Base-by-base conservation (phyloP, 2,113 vertebrate genomes). In the Dendrocopos noguchii region DNA sequence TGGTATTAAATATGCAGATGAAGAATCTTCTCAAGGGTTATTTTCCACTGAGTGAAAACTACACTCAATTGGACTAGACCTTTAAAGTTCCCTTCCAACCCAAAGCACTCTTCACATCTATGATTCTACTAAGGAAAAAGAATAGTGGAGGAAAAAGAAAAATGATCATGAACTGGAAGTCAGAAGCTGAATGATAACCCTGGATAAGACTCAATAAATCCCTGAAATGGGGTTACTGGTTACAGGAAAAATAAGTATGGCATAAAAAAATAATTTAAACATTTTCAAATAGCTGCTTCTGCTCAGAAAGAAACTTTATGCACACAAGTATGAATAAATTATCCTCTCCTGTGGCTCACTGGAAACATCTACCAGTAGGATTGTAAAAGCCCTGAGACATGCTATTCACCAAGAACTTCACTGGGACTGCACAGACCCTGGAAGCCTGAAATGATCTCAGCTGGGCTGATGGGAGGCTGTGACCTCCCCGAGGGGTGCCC, bases 371-470 rank as follows among this genome's bases (percentile, higher is more conserved):
- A 21, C 31, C 39, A 65, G 15, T 0, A 19, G 29, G 73, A 13
- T 10, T 46, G n/a, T 18, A 29, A 29, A 44, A 70, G 10, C 7
- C 24, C 44, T 71, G 18, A 31, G 65, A 14, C 19, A 4, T 14
- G 46, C 3, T 27, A 17, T 39, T 34, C 29, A 55, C n/a, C 67
- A 36, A 33, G 87, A n/a, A 12, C 53, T 84, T 55, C 36, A 3
- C 10, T 0, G 9, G 29, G 20, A 29, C n/a, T 11, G 22, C 15
- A 10, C 10, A 7, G 7, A 12, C 27, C 16, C 7, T 34, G 1
- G 12, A 27, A 24, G 10, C 10, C 44, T 44, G 34, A 25, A 29
- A 15, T 4, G 2, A 0, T 2, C 21, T 61, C 2, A 2, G 9
- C 2, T 10, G 8, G 44, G 67, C 21, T 5, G 3, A 18, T 8